Evolutionary conservation across 2,888 invertebrate genomes (phyloP).

Genomic region (Lysandra coridon): DNA sequence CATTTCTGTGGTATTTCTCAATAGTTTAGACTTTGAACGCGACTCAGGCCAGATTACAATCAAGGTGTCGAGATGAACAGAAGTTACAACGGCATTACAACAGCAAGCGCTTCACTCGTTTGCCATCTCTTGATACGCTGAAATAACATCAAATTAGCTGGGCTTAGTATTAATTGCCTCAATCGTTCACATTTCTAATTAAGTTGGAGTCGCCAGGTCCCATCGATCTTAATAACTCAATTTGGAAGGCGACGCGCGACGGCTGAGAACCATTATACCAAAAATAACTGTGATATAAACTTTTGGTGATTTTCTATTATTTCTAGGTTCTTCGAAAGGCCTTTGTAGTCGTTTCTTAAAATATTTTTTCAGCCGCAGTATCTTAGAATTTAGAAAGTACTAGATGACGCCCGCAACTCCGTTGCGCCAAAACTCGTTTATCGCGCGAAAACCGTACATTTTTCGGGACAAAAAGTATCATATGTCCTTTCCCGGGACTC

Average conservation of each 20-base stretch:
- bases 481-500: too few relatives aligned
- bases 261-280: not conserved
- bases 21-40: too few relatives aligned
- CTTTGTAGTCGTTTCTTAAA: not conserved
- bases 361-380: not conserved
- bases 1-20: too few relatives aligned
- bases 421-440: too few relatives aligned
- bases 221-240: constrained; percentile 17
- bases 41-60: not conserved
- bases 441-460: too few relatives aligned
- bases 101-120: too few relatives aligned
- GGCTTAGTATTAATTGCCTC: not conserved
- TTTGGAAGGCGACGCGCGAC: constrained; percentile 22
- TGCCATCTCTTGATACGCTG: not conserved
- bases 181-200: constrained; percentile 6
- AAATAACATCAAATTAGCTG: not conserved
- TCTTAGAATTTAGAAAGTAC: too few relatives aligned
- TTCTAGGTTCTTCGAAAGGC: not conserved
- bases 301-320: not conserved
- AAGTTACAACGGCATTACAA: not conserved
- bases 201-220: not conserved
- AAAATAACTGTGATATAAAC: not conserved
- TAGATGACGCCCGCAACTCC: too few relatives aligned
- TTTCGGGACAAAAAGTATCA: too few relatives aligned
- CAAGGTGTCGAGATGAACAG: not conserved